Evolutionary conservation across 2,113 vertebrate genomes (phyloP).

Genomic region (Oplegnathus fasciatus): DNA sequence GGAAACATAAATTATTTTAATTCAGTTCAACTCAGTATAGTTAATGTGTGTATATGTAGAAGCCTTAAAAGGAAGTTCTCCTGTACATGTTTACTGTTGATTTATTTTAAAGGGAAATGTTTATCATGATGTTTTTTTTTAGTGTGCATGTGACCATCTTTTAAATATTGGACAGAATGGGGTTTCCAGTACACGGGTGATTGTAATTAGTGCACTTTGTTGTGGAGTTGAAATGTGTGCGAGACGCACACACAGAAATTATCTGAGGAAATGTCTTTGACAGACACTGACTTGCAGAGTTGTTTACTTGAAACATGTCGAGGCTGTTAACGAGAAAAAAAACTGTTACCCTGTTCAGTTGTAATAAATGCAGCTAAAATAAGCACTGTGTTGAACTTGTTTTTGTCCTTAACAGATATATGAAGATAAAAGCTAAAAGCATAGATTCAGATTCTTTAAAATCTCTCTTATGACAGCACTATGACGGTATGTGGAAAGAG

Average conservation of each 20-base stretch:
- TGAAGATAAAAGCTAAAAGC: neutral
- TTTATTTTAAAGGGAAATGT: neutral
- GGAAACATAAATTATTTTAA: neutral
- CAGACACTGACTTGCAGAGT: neutral
- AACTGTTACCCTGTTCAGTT: neutral
- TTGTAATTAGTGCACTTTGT: neutral
- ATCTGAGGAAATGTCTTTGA: neutral
- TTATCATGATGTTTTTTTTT: neutral
- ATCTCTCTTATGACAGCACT: too few relatives aligned
- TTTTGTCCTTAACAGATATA: neutral
- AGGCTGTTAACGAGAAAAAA: neutral
- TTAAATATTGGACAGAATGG: neutral
- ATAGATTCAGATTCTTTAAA: neutral
- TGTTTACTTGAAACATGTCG: neutral
- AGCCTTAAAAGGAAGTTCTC: neutral
- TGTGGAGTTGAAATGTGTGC: neutral
- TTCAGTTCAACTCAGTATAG: neutral
- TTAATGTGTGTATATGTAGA: neutral
- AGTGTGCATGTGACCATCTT: neutral
- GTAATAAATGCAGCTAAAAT: slow-evolving; percentile 11
- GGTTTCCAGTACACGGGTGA: neutral
- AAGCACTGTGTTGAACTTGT: neutral
- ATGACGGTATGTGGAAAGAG: neutral
- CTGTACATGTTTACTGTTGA: neutral
- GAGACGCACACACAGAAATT: neutral